Conservation (phyloP, 2,888 invertebrate species). For the Cataglyphis albicans region DNA sequence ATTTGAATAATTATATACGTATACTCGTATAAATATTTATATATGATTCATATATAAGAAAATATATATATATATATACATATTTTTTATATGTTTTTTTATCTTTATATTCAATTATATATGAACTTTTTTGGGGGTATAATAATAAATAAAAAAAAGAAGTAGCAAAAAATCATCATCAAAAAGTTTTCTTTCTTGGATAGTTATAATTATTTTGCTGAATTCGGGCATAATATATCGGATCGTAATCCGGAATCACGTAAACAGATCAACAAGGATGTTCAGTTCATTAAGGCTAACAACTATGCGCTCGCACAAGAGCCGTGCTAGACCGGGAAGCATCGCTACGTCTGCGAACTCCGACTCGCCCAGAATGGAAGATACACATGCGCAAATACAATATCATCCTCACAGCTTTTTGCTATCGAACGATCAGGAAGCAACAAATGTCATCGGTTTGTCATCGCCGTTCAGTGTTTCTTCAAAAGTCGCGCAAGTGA, state of each 20-base stretch:
- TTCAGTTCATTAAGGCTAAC: slow-evolving; percentile 84
- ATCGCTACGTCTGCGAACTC: slow-evolving; percentile 84
- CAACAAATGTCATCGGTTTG: slow-evolving; percentile 54
- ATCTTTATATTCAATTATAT: too few relatives aligned
- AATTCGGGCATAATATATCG: background rate
- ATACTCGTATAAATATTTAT: too few relatives aligned
- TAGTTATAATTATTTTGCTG: background rate
- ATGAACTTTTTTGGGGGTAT: background rate
- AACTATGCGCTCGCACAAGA: slow-evolving; percentile 84
- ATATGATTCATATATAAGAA: too few relatives aligned
- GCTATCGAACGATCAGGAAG: slow-evolving; percentile 77
- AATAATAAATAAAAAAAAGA: background rate
- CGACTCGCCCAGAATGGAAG: slow-evolving; percentile 81
- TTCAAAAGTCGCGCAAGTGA: slow-evolving; percentile 92
- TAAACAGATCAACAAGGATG: slow-evolving; percentile 76
- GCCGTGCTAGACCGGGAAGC: slow-evolving; percentile 83
- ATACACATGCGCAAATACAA: slow-evolving; percentile 69
- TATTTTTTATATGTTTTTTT: too few relatives aligned
- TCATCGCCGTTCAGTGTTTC: slow-evolving; percentile 87
- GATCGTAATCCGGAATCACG: background rate
- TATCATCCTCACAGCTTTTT: slow-evolving; percentile 78
- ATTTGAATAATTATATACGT: too few relatives aligned
- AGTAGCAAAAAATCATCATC: background rate
- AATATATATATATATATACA: too few relatives aligned
- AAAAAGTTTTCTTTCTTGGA: background rate